These are phyloP conservation scores for Proisotoma minuta DNA, from an alignment of 2,888 invertebrate genomes.

Conservation along the genomic window DNA sequence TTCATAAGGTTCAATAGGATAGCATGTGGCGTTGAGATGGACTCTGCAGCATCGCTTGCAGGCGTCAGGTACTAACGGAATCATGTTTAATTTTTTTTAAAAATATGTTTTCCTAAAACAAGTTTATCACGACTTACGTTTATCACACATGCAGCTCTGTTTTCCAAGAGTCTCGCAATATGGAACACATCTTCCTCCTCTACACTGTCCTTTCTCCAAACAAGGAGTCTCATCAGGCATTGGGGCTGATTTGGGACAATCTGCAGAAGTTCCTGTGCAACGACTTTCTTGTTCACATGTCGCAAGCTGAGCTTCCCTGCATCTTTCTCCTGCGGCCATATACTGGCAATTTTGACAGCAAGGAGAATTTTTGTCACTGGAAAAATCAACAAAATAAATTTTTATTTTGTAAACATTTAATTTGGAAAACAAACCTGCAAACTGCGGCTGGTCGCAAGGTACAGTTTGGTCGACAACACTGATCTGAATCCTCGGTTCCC, in stretches of 20 bases:
- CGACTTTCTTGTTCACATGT: conserved; percentile 81
- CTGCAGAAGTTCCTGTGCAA: conserved; percentile 74
- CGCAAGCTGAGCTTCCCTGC: conserved; percentile 82
- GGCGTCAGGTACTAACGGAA: conserved; percentile 73
- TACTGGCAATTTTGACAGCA: conserved; percentile 84
- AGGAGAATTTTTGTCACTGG: conserved; percentile 90
- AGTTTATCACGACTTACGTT: conserved; percentile 58
- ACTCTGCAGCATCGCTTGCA: conserved; percentile 91
- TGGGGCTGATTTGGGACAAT: conserved; percentile 80
- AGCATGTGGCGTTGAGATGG: conserved; percentile 85
- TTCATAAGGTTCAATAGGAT: conserved; percentile 81
- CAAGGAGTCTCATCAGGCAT: conserved; percentile 82
- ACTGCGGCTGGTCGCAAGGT: conserved; percentile 79
- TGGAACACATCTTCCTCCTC: conserved; percentile 84
- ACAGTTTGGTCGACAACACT: conserved; percentile 90
- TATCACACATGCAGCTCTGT: conserved; percentile 95
- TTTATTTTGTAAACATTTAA: neutral
- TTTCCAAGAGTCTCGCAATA: conserved; percentile 90
- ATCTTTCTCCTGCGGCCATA: conserved; percentile 57
- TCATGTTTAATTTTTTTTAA: conserved; percentile 12
- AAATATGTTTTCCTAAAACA: neutral
- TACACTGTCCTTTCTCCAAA: conserved; percentile 85
- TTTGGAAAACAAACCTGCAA: conserved; percentile 63
- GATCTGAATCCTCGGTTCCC: conserved; percentile 87
- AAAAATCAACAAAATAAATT: neutral